These are phyloP conservation scores for Tortrix viridana DNA, from an alignment of 2,888 invertebrate species.

Conservation along the genomic window DNA sequence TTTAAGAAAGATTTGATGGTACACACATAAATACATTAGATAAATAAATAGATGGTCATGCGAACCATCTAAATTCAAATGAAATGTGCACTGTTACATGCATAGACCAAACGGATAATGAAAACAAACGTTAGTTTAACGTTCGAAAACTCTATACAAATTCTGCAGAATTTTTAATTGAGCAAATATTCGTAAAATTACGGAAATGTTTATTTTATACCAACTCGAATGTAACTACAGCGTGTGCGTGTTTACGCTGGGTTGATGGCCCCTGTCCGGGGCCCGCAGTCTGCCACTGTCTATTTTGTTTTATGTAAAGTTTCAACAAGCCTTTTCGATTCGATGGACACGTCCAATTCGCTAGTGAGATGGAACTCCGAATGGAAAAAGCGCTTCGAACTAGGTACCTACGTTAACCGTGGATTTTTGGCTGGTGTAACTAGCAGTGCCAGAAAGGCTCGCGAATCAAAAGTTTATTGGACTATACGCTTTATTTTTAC, in stretches of 20 bases:
- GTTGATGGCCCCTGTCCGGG: slow-evolving; percentile 72
- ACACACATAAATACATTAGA: too few relatives aligned
- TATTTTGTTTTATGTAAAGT: slow-evolving; percentile 76
- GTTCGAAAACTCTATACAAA: slow-evolving; percentile 28
- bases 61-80: too few relatives aligned
- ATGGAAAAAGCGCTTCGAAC: slow-evolving; percentile 68
- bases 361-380: slow-evolving; percentile 66
- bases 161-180: slow-evolving; percentile 46
- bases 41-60: too few relatives aligned
- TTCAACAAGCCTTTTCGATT: slow-evolving; percentile 78
- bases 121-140: slow-evolving; percentile 14
- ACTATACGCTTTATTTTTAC: too few relatives aligned
- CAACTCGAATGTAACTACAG: slow-evolving; percentile 58
- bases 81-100: too few relatives aligned
- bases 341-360: slow-evolving; percentile 74
- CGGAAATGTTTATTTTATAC: slow-evolving; percentile 52
- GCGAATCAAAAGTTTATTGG: slow-evolving; percentile 1
- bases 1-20: not conserved
- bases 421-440: slow-evolving; percentile 14
- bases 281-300: slow-evolving; percentile 51
- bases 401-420: slow-evolving; percentile 47
- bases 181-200: slow-evolving; percentile 51
- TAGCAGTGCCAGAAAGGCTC: too few relatives aligned
- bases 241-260: slow-evolving; percentile 61
- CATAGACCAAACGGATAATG: slow-evolving; percentile 2